phyloP scores from a whole-genome alignment of 2,797 vertebrate genomes.

The Naso thynnoides region DNA sequence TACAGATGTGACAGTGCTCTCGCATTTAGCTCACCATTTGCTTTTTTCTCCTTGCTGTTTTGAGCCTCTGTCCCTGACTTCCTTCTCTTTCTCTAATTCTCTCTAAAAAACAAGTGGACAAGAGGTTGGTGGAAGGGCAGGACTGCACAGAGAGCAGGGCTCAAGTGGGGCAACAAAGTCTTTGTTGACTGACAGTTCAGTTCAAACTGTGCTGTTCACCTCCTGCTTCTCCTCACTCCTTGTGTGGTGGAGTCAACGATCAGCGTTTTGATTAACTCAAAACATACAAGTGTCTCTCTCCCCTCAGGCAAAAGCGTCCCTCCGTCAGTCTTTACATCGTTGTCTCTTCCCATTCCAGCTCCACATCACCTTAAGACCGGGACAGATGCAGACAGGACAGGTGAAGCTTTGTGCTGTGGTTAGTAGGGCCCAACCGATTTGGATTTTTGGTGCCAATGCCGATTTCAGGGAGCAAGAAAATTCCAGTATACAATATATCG shows the following conservation, averaged over 20 bases:
- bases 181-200: conserved; percentile 32
- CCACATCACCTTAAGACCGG: conserved; percentile 91
- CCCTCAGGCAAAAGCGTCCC: conserved; percentile 15
- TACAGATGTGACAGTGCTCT: conserved; percentile 45
- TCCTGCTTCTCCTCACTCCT: conserved; percentile 26
- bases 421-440: too few relatives aligned
- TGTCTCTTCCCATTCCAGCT: conserved; percentile 99
- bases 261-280: conserved; percentile 18
- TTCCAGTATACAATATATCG: too few relatives aligned
- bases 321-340: conserved; percentile 89
- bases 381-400: too few relatives aligned
- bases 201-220: conserved; percentile 38
- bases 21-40: conserved; percentile 8
- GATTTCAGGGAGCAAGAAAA: too few relatives aligned
- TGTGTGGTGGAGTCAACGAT: conserved; percentile 12
- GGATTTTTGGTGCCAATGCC: too few relatives aligned
- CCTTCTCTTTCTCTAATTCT: conserved; percentile 35
- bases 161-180: conserved; percentile 49
- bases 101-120: conserved; percentile 49
- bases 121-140: conserved; percentile 40
- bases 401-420: background rate
- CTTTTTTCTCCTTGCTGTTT: conserved; percentile 13
- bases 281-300: conserved; percentile 15
- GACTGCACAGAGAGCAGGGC: conserved; percentile 38
- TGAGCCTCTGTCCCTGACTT: conserved; percentile 22